Conservation (phyloP, 1,140 invertebrate genomes). For the Lasaia peninsularis region DNA sequence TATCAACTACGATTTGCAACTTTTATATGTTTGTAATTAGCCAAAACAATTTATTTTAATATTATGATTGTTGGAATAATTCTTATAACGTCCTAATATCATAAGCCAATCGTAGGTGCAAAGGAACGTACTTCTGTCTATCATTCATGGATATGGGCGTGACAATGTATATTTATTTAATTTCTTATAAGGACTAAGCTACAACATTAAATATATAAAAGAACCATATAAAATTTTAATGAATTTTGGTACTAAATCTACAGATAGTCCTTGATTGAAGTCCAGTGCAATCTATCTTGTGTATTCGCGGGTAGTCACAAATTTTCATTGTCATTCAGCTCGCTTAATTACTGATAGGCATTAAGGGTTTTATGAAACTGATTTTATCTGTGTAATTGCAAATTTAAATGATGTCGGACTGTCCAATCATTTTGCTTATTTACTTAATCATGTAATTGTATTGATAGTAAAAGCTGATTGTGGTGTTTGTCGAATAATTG, state of each 20-base stretch:
- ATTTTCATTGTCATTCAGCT: slow-evolving; percentile 16
- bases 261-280: not conserved
- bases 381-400: slow-evolving; percentile 17
- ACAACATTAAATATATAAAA: too few species aligned
- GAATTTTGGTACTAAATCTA: not conserved
- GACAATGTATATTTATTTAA: too few species aligned
- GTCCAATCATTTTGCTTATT: slow-evolving; percentile 12
- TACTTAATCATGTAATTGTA: slow-evolving; percentile 11
- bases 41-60: too few species aligned
- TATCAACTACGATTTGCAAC: too few species aligned
- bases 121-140: too few species aligned
- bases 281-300: slow-evolving; percentile 12
- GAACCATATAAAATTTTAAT: not conserved
- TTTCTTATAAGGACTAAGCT: too few species aligned
- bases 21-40: too few species aligned
- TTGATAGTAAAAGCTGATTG: slow-evolving; percentile 7
- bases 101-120: too few species aligned
- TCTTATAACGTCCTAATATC: too few species aligned
- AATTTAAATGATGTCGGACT: slow-evolving; percentile 13
- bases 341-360: slow-evolving; percentile 20
- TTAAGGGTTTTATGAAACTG: slow-evolving; percentile 21
- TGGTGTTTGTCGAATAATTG: slow-evolving; percentile 7
- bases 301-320: slow-evolving; percentile 15
- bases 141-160: too few species aligned
- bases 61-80: too few species aligned